Percentiles rank a stretch among this genome's conserved stretches.
These are phyloP conservation scores for Lutraria lutraria DNA, from an alignment of 2,888 invertebrate genomes.

Conservation along the genomic window DNA sequence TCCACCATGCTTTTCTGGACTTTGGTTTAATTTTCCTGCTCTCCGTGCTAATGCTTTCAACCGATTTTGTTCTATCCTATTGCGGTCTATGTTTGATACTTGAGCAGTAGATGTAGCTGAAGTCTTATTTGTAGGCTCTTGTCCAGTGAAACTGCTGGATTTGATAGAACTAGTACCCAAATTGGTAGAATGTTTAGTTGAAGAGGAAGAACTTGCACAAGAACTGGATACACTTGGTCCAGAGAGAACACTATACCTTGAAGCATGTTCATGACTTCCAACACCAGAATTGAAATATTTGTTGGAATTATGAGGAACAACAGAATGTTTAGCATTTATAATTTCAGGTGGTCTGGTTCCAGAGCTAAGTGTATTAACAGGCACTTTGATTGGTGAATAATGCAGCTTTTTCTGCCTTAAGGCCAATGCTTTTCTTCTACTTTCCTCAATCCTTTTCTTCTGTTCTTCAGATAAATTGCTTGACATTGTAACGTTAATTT, in stretches of 20 bases:
- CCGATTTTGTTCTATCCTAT: conserved; percentile 87
- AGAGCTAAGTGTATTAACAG: not conserved
- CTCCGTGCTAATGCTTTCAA: conserved; percentile 86
- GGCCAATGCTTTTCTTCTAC: conserved; percentile 86
- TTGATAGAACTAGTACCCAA: not conserved
- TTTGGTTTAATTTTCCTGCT: conserved; percentile 67
- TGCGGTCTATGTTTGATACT: conserved; percentile 19
- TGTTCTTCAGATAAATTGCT: conserved; percentile 86
- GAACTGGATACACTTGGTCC: not conserved
- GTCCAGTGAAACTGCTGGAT: not conserved
- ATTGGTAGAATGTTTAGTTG: not conserved
- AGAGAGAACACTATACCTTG: not conserved
- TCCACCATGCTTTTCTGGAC: conserved; percentile 44
- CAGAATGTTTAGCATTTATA: not conserved
- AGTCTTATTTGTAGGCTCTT: not conserved
- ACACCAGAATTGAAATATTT: not conserved
- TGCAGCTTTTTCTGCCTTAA: conserved; percentile 77
- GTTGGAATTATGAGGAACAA: not conserved
- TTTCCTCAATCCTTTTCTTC: conserved; percentile 87
- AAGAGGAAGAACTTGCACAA: not conserved
- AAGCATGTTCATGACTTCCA: not conserved
- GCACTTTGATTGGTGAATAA: not conserved
- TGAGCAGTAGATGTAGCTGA: not conserved
- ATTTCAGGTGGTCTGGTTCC: not conserved
- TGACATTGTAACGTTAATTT: conserved; percentile 23